Base-by-base conservation (phyloP, 2,113 vertebrate species). In the Chlorodrepanis virens region DNA sequence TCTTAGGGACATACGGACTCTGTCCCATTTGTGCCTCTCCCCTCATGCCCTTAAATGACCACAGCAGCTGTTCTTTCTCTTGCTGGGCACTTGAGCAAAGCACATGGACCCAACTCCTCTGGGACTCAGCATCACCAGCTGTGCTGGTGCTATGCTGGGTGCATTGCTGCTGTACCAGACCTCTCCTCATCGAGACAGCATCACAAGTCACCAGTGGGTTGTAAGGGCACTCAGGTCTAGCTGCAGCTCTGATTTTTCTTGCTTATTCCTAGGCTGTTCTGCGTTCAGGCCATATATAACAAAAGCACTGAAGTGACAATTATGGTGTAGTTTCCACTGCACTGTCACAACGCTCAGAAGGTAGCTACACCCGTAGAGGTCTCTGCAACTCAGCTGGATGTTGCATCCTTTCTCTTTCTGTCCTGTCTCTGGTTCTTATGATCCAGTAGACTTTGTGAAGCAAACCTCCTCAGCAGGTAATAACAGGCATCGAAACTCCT, bases 101-200 rank as follows among this genome's bases (percentile, higher is more conserved):
- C 21, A 16, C 6, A 59, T 0, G 1, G 42, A 37, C 20, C 20
- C 59, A 45, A 27, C 5, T 54, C 39, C 22, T 8, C 35, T 35
- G 33, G 8, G 39, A 29, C 17, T 67, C 33, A 27, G 4, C 53
- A 67, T 33, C 52, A 65, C 42, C 39, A n/a, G 42, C 27, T 59
- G 5, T 33, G 17, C 33, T 14, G 47, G 47, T 45, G 18, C 39
- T 64, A 9, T 17, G 12, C 16, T 27, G 68, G n/a, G 12, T 31
- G 28, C 14, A 7, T 2, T 19, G 24, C 19, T 64, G 61, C 37
- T 64, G 12, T 23, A 33, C 4, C n/a, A 68, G 27, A 20, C 11
- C 6, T 59, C n/a, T 85, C 35, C 49, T 35, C 42, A 21, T 31
- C 0, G 0, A 83, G 59, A 45, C 18, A 83, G 27, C 24, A 14